Evolutionary conservation across 2,888 invertebrate species (phyloP).

Genomic region (Ormyrus labotus): DNA sequence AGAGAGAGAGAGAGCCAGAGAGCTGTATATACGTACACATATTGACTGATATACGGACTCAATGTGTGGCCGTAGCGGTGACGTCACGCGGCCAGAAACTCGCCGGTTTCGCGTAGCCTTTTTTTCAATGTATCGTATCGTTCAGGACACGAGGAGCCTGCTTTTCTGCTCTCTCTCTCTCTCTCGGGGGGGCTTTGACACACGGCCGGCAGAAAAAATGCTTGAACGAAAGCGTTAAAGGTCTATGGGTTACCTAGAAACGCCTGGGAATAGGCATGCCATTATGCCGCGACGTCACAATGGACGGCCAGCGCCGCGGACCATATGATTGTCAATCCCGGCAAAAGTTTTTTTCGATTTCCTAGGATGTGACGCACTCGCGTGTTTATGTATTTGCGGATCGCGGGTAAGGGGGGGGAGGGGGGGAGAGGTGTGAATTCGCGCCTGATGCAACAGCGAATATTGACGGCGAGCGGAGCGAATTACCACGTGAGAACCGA

Average conservation of each 20-base stretch:
- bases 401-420: background rate
- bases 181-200: conserved; percentile 8
- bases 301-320: background rate
- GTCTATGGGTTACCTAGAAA: conserved; percentile 16
- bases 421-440: background rate
- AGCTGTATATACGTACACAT: background rate
- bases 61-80: conserved; percentile 18
- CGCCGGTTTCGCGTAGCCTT: conserved; percentile 4
- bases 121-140: conserved; percentile 15
- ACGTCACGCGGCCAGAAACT: conserved; percentile 32
- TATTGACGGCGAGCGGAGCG: conserved; percentile 24
- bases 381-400: background rate
- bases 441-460: no score
- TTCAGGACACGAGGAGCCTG: background rate
- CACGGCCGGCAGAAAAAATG: background rate
- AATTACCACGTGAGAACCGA: conserved; percentile 25
- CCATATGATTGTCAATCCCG: conserved; percentile 46
- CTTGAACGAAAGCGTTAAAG: conserved; percentile 13
- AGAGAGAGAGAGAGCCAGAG: background rate
- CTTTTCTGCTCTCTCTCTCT: background rate
- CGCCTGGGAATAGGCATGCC: conserved; percentile 39
- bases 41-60: conserved; percentile 49
- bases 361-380: conserved; percentile 33
- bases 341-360: conserved; percentile 33
- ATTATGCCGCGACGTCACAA: conserved; percentile 17